Evolutionary conservation across 2,888 invertebrate genomes (phyloP).

Genomic region (Acronicta alni): DNA sequence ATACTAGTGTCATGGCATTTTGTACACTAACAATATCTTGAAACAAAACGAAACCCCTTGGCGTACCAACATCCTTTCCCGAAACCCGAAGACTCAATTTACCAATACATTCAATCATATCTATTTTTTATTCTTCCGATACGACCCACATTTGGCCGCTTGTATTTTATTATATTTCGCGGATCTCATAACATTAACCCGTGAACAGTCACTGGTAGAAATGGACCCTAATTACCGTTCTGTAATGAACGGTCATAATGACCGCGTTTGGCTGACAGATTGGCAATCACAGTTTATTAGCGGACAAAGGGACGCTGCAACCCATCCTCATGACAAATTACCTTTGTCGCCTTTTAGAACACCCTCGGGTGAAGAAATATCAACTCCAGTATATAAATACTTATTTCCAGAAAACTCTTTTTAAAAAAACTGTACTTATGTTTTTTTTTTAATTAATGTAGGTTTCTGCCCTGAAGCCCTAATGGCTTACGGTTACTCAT

Average conservation of each 20-base stretch:
- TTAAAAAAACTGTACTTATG: too few relatives aligned
- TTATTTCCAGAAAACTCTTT: too few relatives aligned
- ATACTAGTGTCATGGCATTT: too few relatives aligned
- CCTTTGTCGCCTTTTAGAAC: neutral
- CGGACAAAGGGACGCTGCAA: neutral
- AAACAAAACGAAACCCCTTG: too few relatives aligned
- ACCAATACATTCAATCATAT: neutral
- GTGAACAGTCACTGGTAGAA: neutral
- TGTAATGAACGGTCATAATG: constrained; percentile 1
- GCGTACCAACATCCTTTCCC: too few relatives aligned
- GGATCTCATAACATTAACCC: constrained; percentile 2
- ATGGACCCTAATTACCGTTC: neutral
- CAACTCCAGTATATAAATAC: neutral
- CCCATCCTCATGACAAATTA: neutral
- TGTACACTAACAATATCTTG: too few relatives aligned
- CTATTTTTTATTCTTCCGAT: neutral
- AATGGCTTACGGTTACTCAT: constrained; percentile 31
- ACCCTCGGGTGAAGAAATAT: neutral
- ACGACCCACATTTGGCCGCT: neutral
- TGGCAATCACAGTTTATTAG: constrained; percentile 1
- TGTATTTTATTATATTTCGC: neutral
- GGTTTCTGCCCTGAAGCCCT: constrained; percentile 26
- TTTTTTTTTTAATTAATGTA: constrained; percentile 28
- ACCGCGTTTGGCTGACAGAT: neutral
- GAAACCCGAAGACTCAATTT: too few relatives aligned